Conservation (phyloP, 2,888 invertebrate genomes). For the Cinara cedri region DNA sequence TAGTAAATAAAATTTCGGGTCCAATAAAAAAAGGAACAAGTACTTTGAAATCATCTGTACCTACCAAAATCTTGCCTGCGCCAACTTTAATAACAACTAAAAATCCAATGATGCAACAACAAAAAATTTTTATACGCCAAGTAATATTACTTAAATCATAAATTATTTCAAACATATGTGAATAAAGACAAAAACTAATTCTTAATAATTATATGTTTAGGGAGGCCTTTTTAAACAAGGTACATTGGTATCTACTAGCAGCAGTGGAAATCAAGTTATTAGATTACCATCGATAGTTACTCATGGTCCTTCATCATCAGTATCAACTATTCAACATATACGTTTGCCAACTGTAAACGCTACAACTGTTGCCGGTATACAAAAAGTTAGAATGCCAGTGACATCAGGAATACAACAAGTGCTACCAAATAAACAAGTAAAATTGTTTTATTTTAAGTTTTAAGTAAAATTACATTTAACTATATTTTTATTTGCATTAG, state of each 20-base stretch:
- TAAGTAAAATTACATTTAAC: background rate
- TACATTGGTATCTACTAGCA: slow-evolving; percentile 40
- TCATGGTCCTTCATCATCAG: slow-evolving; percentile 34
- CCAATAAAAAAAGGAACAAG: slow-evolving; percentile 64
- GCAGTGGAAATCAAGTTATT: slow-evolving; percentile 46
- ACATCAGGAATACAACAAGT: slow-evolving; percentile 50
- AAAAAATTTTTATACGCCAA: slow-evolving; percentile 64
- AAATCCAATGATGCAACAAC: slow-evolving; percentile 61
- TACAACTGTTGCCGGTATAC: slow-evolving; percentile 29
- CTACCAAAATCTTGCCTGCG: slow-evolving; percentile 74
- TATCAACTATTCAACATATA: slow-evolving; percentile 51
- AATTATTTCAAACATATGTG: background rate
- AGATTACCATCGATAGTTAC: slow-evolving; percentile 44
- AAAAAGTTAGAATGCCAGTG: slow-evolving; percentile 44
- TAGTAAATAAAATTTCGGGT: slow-evolving; percentile 65
- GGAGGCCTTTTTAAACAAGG: slow-evolving; percentile 47
- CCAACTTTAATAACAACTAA: slow-evolving; percentile 63
- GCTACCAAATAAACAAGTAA: slow-evolving; percentile 51
- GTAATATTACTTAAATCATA: slow-evolving; percentile 31
- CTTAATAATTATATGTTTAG: slow-evolving; percentile 8
- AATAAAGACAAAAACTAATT: background rate
- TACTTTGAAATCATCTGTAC: slow-evolving; percentile 72
- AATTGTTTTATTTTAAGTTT: background rate
- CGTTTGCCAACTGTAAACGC: slow-evolving; percentile 49
- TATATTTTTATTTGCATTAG: slow-evolving; percentile 1